A percentile compares a stretch with the other conserved stretches of the same genome.
Conservation (phyloP, 2,797 vertebrate genomes). For the Morelia viridis region DNA sequence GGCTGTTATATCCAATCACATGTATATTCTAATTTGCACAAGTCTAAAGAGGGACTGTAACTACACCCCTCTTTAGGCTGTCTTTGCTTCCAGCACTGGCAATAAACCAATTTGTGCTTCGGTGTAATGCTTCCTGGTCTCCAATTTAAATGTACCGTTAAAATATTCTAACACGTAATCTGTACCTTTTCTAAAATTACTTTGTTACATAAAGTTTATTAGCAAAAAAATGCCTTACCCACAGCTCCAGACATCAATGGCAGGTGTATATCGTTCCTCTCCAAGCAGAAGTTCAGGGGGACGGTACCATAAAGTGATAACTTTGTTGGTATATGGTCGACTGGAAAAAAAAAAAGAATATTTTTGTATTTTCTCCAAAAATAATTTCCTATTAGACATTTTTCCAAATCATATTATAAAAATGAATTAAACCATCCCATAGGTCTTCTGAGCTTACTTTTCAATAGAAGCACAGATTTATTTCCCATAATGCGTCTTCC, state of each 20-base stretch:
- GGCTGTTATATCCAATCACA: not conserved
- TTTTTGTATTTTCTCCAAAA: slow-evolving; percentile 33
- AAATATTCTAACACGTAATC: slow-evolving; percentile 14
- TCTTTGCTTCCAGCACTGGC: not conserved
- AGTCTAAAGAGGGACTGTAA: not conserved
- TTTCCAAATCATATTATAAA: slow-evolving; percentile 12
- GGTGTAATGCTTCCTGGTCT: not conserved
- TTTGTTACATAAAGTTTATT: not conserved
- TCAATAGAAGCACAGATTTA: not conserved
- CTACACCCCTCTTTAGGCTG: not conserved
- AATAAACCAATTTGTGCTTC: not conserved
- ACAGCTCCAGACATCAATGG: slow-evolving; percentile 84
- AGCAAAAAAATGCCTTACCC: slow-evolving; percentile 72
- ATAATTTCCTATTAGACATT: slow-evolving; percentile 7
- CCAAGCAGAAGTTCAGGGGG: slow-evolving; percentile 81
- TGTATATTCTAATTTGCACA: not conserved
- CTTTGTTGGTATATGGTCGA: slow-evolving; percentile 83
- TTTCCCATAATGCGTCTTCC: not conserved
- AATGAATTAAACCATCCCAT: not conserved
- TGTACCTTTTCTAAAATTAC: not conserved
- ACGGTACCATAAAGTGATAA: slow-evolving; percentile 82
- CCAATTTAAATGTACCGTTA: not conserved
- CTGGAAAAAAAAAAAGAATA: slow-evolving; percentile 68
- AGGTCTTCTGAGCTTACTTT: not conserved
- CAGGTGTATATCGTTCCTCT: slow-evolving; percentile 82